Percentiles rank a stretch among this genome's conserved stretches.
phyloP scores from a whole-genome alignment of 2,888 invertebrate genomes.

The Agrochola lychnidis region DNA sequence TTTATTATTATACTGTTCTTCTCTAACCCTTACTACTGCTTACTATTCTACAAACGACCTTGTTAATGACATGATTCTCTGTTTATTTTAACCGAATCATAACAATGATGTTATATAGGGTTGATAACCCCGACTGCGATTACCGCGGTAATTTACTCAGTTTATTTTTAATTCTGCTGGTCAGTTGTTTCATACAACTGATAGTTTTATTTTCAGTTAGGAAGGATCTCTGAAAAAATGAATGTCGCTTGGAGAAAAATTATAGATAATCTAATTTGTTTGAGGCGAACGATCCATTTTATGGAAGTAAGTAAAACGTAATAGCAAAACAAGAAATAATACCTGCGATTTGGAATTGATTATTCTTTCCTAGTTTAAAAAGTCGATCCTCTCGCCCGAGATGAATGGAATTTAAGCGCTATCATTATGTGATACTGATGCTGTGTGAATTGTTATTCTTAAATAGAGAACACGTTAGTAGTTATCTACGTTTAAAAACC shows the following conservation, averaged over 20 bases:
- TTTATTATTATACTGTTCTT: not conserved
- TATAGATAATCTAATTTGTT: not conserved
- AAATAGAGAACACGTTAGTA: conserved; percentile 9
- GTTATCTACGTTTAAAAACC: conserved; percentile 32
- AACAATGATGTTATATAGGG: conserved; percentile 41
- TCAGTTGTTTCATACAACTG: not conserved
- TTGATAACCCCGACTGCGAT: conserved; percentile 23
- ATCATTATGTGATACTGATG: conserved; percentile 37
- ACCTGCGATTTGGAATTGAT: conserved; percentile 25
- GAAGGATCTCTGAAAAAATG: not conserved
- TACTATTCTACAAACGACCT: conserved; percentile 33
- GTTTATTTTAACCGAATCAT: conserved; percentile 34
- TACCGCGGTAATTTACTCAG: not conserved
- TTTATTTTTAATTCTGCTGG: not conserved
- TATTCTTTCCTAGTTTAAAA: conserved; percentile 12
- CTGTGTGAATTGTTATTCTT: conserved; percentile 28
- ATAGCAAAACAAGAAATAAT: not conserved
- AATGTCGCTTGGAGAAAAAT: not conserved
- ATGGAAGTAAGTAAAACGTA: not conserved
- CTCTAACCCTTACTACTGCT: conserved; percentile 8
- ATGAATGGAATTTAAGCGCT: conserved; percentile 28
- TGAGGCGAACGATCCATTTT: not conserved
- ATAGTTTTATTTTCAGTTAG: not conserved
- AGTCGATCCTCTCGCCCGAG: conserved; percentile 14
- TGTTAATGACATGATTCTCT: conserved; percentile 39